Evolutionary conservation across 2,888 invertebrate genomes (phyloP), one percentile per base, ranked within the genome.

Genomic region (Corythucha ciliata): DNA sequence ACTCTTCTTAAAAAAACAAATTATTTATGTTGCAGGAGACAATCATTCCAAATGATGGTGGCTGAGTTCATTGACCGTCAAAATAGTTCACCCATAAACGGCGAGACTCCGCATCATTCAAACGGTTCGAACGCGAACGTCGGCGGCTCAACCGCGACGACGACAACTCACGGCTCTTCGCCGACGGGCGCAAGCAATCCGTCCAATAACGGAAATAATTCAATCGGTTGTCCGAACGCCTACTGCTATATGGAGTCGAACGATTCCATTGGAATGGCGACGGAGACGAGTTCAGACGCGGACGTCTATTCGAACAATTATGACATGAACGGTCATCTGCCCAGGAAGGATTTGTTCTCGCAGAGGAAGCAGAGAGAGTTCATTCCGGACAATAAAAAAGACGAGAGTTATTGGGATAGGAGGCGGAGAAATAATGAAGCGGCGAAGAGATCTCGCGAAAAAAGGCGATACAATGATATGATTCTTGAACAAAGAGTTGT

Each of bases 321-420:
- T 67, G 77, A 74, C 59, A 72, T 74, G 66, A 63, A 65, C 33
- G 64, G 68, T 37, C 62, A 60, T 27, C 57, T 66, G 50, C 65
- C 82, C 62, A 78, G 84, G 60, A 89, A 89, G 65, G 89, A 89
- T 59, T 75, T 88, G 64, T 87, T 89, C 69, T 85, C 86, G 1
- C 86, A 88, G 64, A 79, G 93, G 63, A 94, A 94, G 67, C 93
- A 93, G 66, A 76, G 96, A 12, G 93, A 94, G 68, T 94, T 96
- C 70, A 94, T 93, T 57, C 94, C 94, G 0, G 94, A 94, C 67
- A 88, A 80, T 70, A 92, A 92, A 68, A 96, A 96, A 68, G 94
- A 96, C 65, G 91, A 93, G 63, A 89, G 87, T 65, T 96, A 96
- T 70, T 96, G 97, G 97, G 93, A 94, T 69, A 80, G 94, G 52